These are phyloP conservation scores for Xanthia icteritia DNA, from an alignment of 2,888 invertebrate genomes.

Conservation along the genomic window DNA sequence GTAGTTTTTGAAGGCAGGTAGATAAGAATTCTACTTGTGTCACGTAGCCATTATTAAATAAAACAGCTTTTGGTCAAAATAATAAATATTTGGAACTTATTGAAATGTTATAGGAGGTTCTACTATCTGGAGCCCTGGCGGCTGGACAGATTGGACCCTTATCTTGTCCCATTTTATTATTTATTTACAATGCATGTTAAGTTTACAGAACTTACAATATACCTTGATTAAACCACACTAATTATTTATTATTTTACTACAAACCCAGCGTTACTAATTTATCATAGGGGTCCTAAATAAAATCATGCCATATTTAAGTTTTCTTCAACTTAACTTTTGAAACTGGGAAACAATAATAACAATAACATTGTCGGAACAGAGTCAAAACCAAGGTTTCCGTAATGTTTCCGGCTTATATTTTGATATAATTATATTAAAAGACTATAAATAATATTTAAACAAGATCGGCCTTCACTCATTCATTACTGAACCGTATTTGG, in stretches of 20 bases:
- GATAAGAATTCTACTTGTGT: not conserved
- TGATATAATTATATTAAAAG: conserved; percentile 43
- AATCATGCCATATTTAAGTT: too few relatives aligned
- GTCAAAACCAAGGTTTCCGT: conserved; percentile 35
- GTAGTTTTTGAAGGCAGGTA: conserved; percentile 7
- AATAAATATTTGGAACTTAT: not conserved
- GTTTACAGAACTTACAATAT: not conserved
- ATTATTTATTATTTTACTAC: not conserved
- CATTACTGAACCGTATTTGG: conserved; percentile 36
- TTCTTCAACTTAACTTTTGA: not conserved
- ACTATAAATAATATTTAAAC: conserved; percentile 47
- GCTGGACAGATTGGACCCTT: not conserved
- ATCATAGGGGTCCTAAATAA: too few relatives aligned
- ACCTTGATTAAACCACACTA: not conserved
- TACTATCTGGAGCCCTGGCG: not conserved
- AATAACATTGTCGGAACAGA: conserved; percentile 20
- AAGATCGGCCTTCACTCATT: conserved; percentile 44
- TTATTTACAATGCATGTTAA: not conserved
- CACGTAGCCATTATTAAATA: conserved; percentile 2
- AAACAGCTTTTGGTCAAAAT: not conserved
- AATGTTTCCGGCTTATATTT: conserved; percentile 46
- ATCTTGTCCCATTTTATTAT: not conserved
- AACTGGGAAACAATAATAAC: conserved; percentile 20
- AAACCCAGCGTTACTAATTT: too few relatives aligned
- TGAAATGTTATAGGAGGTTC: not conserved